Conservation (phyloP, 2,888 invertebrate genomes). For the Invenusta paracnida region DNA sequence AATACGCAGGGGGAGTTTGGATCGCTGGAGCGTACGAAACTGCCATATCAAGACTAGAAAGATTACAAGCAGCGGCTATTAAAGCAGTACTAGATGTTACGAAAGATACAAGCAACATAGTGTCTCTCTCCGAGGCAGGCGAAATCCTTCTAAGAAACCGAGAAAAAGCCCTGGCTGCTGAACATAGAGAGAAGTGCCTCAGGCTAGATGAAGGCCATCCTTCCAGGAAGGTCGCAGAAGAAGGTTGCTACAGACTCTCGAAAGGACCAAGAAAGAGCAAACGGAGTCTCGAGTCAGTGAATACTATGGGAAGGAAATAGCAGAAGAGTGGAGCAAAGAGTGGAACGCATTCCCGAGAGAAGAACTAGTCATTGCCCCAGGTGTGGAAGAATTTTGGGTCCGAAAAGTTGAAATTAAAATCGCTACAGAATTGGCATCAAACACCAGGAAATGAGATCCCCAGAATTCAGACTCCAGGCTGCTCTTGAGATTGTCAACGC, state of each 20-base stretch:
- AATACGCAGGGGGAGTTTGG: no score
- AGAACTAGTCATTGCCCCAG: background rate
- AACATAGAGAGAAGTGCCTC: background rate
- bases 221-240: background rate
- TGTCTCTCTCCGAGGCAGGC: background rate
- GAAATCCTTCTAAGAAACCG: no score
- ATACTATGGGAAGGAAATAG: no score
- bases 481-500: background rate
- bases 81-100: background rate
- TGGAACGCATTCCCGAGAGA: background rate
- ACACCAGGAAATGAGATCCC: background rate
- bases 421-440: background rate
- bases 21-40: no score
- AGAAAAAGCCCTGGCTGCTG: background rate
- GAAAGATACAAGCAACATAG: background rate
- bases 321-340: no score
- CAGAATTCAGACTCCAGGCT: no score
- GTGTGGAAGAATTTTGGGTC: background rate
- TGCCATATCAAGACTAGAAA: background rate
- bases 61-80: no score
- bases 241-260: background rate
- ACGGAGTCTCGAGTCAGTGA: background rate
- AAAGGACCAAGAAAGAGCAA: background rate
- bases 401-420: background rate
- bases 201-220: background rate